phyloP scores from a whole-genome alignment of 2,888 invertebrate genomes.

The Lasioglossum villosulum region DNA sequence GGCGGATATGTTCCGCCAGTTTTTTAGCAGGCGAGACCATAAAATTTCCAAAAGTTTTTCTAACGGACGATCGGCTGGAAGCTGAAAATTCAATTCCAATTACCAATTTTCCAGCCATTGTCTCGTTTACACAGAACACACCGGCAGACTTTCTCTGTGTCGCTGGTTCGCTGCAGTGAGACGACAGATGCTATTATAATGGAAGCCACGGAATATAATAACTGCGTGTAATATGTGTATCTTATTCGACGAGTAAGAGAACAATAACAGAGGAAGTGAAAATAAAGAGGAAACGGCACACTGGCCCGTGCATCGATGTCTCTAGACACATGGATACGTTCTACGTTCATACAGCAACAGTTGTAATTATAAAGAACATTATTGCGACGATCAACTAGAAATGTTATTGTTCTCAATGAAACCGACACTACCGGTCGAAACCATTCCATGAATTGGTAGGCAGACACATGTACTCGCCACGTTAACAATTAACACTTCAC shows the following conservation, averaged over 20 bases:
- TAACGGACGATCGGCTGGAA: conserved; percentile 9
- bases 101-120: conserved; percentile 74
- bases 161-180: conserved; percentile 34
- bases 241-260: conserved; percentile 32
- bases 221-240: conserved; percentile 35
- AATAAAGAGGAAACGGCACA: conserved; percentile 5
- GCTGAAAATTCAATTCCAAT: conserved; percentile 73
- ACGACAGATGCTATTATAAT: conserved; percentile 78
- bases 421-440: background rate
- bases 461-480: background rate
- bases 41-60: background rate
- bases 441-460: background rate
- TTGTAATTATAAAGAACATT: background rate
- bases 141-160: conserved; percentile 21
- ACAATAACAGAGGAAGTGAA: conserved; percentile 21
- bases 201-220: conserved; percentile 64
- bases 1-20: background rate
- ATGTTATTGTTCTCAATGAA: background rate
- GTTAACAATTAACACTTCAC: background rate
- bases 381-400: background rate
- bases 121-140: conserved; percentile 23
- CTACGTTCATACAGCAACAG: too few relatives aligned
- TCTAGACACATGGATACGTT: background rate
- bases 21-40: background rate
- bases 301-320: background rate